Conservation (phyloP, 2,888 invertebrate species). For the Gibbula magus region DNA sequence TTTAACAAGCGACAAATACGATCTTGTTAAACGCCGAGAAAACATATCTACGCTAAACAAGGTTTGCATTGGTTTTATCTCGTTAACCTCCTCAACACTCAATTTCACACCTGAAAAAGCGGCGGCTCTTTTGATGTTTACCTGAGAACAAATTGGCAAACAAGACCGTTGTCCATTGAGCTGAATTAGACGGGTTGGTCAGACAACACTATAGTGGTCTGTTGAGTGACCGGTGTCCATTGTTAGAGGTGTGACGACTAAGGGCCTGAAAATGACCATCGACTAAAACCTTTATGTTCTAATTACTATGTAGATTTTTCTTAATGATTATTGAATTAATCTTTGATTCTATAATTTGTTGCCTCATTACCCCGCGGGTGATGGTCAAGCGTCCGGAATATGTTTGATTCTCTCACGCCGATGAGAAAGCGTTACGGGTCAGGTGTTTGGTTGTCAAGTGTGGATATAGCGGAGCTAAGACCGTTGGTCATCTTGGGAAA, state of each 20-base stretch:
- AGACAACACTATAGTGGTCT: background rate
- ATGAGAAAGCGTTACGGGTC: background rate
- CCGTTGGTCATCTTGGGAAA: conserved; percentile 1
- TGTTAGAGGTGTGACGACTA: background rate
- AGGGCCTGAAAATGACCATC: background rate
- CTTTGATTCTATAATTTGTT: background rate
- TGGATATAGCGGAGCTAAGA: background rate
- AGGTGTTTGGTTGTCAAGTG: background rate
- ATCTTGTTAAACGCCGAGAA: conserved; percentile 16
- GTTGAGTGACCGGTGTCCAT: background rate
- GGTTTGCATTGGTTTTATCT: conserved; percentile 1
- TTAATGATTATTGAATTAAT: conserved; percentile 16
- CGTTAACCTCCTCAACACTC: conserved; percentile 13
- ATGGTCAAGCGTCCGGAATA: background rate
- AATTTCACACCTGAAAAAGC: conserved; percentile 23
- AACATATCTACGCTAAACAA: conserved; percentile 9
- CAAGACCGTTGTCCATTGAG: background rate
- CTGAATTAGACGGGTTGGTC: background rate
- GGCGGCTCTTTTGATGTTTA: conserved; percentile 19
- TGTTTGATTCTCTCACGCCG: conserved; percentile 21
- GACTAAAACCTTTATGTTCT: background rate
- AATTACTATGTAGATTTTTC: conserved; percentile 15
- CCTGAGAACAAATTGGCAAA: conserved; percentile 15
- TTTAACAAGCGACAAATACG: background rate
- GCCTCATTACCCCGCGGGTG: background rate